Conservation (phyloP, 2,888 invertebrate species). For the Gonocerus acuteangulatus region DNA sequence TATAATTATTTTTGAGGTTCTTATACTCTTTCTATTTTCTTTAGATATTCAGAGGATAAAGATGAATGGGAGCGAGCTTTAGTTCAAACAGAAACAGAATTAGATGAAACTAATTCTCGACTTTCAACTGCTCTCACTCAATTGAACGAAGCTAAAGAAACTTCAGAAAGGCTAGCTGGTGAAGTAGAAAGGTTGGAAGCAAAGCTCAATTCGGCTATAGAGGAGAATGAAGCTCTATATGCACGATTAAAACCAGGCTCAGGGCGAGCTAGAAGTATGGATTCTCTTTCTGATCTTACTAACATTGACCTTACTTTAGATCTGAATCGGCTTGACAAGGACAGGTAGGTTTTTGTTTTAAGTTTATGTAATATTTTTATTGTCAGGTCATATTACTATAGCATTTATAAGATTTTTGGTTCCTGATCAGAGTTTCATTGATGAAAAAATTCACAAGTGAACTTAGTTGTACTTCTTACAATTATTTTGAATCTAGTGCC, state of each 20-base stretch:
- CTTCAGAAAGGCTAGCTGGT: constrained; percentile 30
- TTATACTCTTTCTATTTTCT: not conserved
- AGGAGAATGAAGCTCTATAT: constrained; percentile 69
- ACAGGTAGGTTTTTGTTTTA: no score
- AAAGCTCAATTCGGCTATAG: constrained; percentile 48
- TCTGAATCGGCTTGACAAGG: constrained; percentile 64
- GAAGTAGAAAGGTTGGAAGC: constrained; percentile 34
- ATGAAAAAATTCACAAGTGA: no score
- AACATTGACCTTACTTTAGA: constrained; percentile 70
- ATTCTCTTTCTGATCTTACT: constrained; percentile 72
- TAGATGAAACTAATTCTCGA: constrained; percentile 60
- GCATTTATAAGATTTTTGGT: no score
- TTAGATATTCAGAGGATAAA: constrained; percentile 48
- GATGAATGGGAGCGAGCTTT: constrained; percentile 56
- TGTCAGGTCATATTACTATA: no score
- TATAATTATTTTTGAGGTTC: not conserved
- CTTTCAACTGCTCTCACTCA: constrained; percentile 59
- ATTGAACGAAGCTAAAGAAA: constrained; percentile 54
- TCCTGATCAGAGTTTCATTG: no score
- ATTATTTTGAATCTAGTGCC: no score
- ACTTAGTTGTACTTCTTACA: no score
- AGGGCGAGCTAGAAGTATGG: constrained; percentile 57
- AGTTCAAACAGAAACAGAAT: constrained; percentile 58
- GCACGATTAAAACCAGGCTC: constrained; percentile 51
- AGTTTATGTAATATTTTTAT: not conserved